Base-by-base conservation (phyloP, 2,797 vertebrate genomes). In the Ptychadena robeensis region DNA sequence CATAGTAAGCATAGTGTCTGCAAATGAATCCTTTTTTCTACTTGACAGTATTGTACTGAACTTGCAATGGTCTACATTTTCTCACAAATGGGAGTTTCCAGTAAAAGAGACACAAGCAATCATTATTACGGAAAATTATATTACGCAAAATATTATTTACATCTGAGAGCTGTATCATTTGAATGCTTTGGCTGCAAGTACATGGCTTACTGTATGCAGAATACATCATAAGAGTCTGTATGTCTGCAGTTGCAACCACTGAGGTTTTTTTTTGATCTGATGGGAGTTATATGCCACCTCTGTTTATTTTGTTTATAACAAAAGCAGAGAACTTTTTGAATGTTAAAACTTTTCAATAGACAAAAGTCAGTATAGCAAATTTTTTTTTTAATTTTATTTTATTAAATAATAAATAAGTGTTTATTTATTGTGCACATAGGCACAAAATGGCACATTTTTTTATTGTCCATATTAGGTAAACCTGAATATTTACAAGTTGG, bases 141-240 rank as follows among this genome's bases (percentile, higher is more conserved):
- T 53, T 3, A n/a, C n/a, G n/a, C 28, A 35, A 74, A 27, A 53
- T 27, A n/a, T 81, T 7, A 72, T 15, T 65, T 80, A 64, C 59
- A 31, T 59, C 25, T 57, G 38, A 40, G 40, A 12, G 8, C 15
- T 61, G 40, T 34, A 31, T 80, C 35, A 71, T 61, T 22, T 22
- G 31, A 8, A 27, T 7, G 37, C 35, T 59, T 74, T 82, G 72
- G 80, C 64, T 61, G 69, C 12, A 67, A 31, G n/a, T 31, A 57
- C 5, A 4, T 34, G 67, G 18, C 73, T 87, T 86, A 66, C 65
- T 85, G 84, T 12, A 27, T 44, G 77, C 65, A 64, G 31, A 82
- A 79, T 25, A 44, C 8, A 86, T 65, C 82, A 83, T 83, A 57
- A 38, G 75, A 82, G 40, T 25, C 76, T 87, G 27, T 74, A 0